Conservation (phyloP, 2,888 invertebrate species). For the Isotomurus palustris region DNA sequence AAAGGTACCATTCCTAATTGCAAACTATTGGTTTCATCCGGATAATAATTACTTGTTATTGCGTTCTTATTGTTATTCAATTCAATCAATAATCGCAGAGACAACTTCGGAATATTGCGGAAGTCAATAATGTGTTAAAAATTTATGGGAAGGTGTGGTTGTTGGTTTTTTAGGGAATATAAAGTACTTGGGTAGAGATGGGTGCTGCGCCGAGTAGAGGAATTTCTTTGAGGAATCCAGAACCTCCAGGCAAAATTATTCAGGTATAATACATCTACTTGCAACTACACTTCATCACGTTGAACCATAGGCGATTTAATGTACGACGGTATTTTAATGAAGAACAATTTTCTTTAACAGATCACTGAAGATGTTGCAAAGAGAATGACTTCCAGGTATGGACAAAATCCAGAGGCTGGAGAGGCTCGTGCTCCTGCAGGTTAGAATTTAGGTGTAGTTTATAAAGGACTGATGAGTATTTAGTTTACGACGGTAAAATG, state of each 20-base stretch:
- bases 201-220: conserved; percentile 33
- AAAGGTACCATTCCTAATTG: too few relatives aligned
- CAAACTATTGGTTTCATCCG: too few relatives aligned
- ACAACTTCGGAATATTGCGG: too few relatives aligned
- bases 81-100: too few relatives aligned
- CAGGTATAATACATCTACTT: conserved; percentile 19
- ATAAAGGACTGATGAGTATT: not conserved
- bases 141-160: not conserved
- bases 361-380: conserved; percentile 33
- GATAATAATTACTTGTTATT: too few relatives aligned
- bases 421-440: conserved; percentile 9
- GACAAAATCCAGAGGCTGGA: conserved; percentile 4
- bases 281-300: too few relatives aligned
- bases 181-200: conserved; percentile 9
- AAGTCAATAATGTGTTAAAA: too few relatives aligned
- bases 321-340: too few relatives aligned
- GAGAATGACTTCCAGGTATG: conserved; percentile 29
- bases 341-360: conserved; percentile 1
- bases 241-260: conserved; percentile 33
- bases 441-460: conserved; percentile 5
- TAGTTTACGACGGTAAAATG: not conserved
- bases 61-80: too few relatives aligned
- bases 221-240: conserved; percentile 30
- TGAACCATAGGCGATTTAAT: too few relatives aligned
- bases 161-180: not conserved